Base-by-base conservation (phyloP, 2,797 vertebrate species). In the Sebastes itinus region DNA sequence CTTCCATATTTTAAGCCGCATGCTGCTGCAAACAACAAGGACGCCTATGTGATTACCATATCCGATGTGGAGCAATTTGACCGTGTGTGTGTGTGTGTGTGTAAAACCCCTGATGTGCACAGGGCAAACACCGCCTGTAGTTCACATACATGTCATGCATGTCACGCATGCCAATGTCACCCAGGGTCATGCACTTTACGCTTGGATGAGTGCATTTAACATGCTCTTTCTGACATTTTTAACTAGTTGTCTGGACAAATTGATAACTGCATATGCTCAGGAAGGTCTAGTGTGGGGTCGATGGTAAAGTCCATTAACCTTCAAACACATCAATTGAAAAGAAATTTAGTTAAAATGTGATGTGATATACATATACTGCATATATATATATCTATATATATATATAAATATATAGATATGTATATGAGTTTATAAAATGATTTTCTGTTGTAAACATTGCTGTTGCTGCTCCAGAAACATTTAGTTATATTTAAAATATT, bases 21-120 rank as follows among this genome's bases (percentile, higher is more conserved):
- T 67, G 46, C 52, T 54, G 42, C 79, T 59, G 30, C 46, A 64
- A 70, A 82, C 56, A 73, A 64, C 82, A 59, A 49, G 56, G 35
- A 38, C 2, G 46, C 16, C 62, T 55, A 32, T 18, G 25, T 72
- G 42, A 76, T 68, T 71, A 52, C 6, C 46, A 49, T 49, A 20
- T 49, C 18, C 18, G 7, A 20, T 49, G 16, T 49, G 7, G 18
- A 49, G 18, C 18, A 18, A 49, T 49, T 49, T 49, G 46, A 49
- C 46, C 18, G 38, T 5, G 11, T 35, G 65, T 18, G 71, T 72
- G 59, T 55, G 20, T 72, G 33, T 35, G 33, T 35, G 33, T 35
- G 33, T 49, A 20, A 49, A 49, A 49, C 18, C 46, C 18, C 46
- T 18, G 46, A 49, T 49, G 46, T 49, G 58, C 22, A 76, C 16